Evolutionary conservation across 2,888 invertebrate genomes (phyloP), one percentile per base, ranked within the genome.

Genomic region (Xiphydria camelus): DNA sequence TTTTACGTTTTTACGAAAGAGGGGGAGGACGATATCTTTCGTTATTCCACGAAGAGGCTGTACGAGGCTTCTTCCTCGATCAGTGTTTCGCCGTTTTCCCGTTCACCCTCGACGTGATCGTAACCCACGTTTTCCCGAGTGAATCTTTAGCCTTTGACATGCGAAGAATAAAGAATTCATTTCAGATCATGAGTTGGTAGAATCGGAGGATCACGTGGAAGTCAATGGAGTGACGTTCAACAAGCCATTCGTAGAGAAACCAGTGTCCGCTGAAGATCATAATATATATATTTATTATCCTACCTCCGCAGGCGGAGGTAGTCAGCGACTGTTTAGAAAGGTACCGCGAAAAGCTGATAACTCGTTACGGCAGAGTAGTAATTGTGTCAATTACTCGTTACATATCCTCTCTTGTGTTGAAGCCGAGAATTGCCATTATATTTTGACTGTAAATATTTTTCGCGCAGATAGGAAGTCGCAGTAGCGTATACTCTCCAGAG

Each of bases 271-370:
- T 0, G 99, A 99, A 77, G 98, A 99, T 79, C 99, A 99, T 76
- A 99, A 99, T 76, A 96, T 99, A 72, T 97, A 97, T 75, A 99
- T 99, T 64, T 99, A 99, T 77, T 99, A 98, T 78, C 99, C 99
- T 1, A 94, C 95, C 9, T 94, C 94, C 1, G 99, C 98, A 2
- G 99, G 94, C 18, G 99, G 98, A 4, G 99, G 99, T 10, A 94
- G 94, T 71, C 99, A 99, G 73, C 82, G 97, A 56, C 82, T 99
- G 25, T 99, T 99, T 78, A 84, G 99, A 76, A 99, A 99, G 85
- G 94, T 93, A 77, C 38, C 45, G 26, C 26, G 12, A n/a, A 39
- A 5, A 21, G 4, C 44, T 35, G 34, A n/a, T n/a, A n/a, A n/a
- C n/a, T n/a, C n/a, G n/a, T n/a, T n/a, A n/a, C n/a, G n/a, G n/a